These are phyloP conservation scores for Muntiacus reevesi DNA, from an alignment of 2,113 vertebrate genomes.

Conservation along the genomic window DNA sequence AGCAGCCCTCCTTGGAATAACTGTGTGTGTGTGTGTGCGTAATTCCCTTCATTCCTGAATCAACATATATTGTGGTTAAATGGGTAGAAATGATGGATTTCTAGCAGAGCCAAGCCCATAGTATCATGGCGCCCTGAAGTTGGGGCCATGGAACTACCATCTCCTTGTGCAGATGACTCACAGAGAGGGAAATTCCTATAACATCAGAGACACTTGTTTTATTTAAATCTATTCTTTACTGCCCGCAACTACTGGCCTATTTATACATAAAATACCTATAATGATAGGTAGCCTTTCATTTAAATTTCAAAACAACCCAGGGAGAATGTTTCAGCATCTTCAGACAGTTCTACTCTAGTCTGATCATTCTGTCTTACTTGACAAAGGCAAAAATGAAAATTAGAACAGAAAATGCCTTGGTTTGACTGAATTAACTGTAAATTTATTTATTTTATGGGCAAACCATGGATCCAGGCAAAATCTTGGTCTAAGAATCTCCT, in stretches of 20 bases:
- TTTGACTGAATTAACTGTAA: not conserved
- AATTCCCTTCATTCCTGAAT: not conserved
- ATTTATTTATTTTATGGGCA: not conserved
- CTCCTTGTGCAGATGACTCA: not conserved
- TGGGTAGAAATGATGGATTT: not conserved
- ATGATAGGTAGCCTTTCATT: not conserved
- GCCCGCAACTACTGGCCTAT: not conserved
- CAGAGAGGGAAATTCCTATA: not conserved
- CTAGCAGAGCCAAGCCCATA: not conserved
- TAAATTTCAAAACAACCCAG: not conserved
- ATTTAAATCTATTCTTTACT: not conserved
- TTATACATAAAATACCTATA: not conserved
- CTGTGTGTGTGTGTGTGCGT: not conserved
- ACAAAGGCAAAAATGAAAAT: not conserved
- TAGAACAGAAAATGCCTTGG: not conserved
- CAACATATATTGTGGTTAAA: not conserved
- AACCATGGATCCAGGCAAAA: not conserved
- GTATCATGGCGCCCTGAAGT: not conserved
- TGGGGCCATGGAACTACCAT: not conserved
- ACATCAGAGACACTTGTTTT: not conserved
- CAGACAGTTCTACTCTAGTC: not conserved
- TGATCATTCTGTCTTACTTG: not conserved
- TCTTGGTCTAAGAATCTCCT: not conserved
- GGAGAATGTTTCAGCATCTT: constrained; percentile 20
- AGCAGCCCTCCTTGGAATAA: not conserved